Conservation (phyloP, 2,888 invertebrate genomes). For the Microctonus brassicae region DNA sequence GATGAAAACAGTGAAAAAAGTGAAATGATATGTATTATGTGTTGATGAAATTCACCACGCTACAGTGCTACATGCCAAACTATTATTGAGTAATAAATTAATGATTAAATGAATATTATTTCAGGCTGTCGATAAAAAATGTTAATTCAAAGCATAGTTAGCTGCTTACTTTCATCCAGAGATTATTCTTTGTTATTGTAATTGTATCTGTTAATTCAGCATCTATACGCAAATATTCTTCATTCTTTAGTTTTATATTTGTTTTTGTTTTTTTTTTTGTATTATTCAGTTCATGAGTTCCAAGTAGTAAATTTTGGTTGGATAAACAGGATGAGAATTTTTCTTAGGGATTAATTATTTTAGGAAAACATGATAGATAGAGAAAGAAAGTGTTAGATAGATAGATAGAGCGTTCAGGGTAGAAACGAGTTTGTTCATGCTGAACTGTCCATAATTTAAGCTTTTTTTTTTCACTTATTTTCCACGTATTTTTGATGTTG, state of each 20-base stretch:
- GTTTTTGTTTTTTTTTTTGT: background rate
- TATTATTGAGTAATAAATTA: background rate
- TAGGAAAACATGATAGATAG: background rate
- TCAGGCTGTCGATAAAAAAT: background rate
- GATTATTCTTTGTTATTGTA: background rate
- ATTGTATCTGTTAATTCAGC: background rate
- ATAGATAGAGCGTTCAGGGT: background rate
- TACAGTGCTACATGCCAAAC: background rate
- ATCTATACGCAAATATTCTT: background rate
- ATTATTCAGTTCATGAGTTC: background rate
- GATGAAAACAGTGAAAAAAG: background rate
- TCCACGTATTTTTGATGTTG: slow-evolving; percentile 13
- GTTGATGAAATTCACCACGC: background rate
- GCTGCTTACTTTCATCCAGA: slow-evolving; percentile 14
- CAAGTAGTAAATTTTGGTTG: background rate
- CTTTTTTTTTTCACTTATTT: slow-evolving; percentile 1
- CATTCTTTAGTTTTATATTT: background rate
- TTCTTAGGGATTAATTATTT: background rate
- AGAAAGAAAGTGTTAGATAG: background rate
- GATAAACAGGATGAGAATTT: background rate
- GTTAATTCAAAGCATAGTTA: background rate
- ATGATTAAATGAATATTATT: background rate
- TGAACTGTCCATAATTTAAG: background rate
- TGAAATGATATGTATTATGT: background rate
- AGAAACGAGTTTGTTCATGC: slow-evolving; percentile 10